phyloP scores from a whole-genome alignment of 2,797 vertebrate genomes.

The Dendrocincla fuliginosa region DNA sequence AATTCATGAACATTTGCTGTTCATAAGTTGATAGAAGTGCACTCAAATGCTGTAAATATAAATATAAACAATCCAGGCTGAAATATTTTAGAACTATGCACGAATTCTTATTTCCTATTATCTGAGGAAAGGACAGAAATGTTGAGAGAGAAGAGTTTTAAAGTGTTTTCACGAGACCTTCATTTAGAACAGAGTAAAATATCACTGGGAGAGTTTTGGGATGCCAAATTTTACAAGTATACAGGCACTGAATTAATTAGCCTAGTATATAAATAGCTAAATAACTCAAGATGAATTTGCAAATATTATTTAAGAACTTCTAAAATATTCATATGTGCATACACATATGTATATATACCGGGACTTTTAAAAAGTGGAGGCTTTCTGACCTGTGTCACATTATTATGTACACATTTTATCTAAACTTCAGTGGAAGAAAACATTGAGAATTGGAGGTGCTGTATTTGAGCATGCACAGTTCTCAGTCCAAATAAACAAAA shows the following conservation, averaged over 20 bases:
- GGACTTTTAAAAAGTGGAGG: not conserved
- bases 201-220: not conserved
- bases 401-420: not conserved
- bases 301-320: not conserved
- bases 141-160: not conserved
- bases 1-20: not conserved
- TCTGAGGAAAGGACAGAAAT: not conserved
- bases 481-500: not conserved
- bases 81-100: not conserved
- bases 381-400: not conserved
- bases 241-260: not conserved
- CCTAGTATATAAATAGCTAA: not conserved
- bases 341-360: accelerated
- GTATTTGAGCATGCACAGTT: not conserved
- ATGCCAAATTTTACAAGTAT: not conserved
- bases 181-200: not conserved
- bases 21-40: not conserved
- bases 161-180: not conserved
- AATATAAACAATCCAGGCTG: not conserved
- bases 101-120: not conserved
- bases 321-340: not conserved
- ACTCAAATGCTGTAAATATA: not conserved
- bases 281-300: not conserved
- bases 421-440: not conserved
- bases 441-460: not conserved